Conservation (phyloP, 35 echinoderm and acorn worm species). For the Heliocidaris tuberculata region DNA sequence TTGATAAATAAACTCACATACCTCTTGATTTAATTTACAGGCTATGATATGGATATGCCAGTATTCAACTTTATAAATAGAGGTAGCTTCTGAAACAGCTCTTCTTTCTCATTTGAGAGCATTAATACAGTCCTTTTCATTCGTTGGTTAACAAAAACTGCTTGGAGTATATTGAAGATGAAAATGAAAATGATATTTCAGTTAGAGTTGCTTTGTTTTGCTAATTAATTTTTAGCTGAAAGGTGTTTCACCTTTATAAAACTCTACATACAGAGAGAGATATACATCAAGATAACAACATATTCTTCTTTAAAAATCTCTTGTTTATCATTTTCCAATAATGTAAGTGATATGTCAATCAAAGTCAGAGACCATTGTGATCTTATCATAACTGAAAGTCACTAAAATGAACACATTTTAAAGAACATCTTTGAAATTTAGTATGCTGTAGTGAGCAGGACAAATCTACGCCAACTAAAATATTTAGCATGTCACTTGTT, state of each 20-base stretch:
- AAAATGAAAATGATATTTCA: no score
- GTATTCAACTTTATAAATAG: not conserved
- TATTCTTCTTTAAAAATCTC: no score
- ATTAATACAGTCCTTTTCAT: no score
- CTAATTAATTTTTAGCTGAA: no score
- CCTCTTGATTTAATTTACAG: not conserved
- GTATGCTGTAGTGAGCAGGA: not conserved
- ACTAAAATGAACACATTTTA: not conserved
- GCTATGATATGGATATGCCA: not conserved
- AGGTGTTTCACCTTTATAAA: no score
- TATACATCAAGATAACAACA: no score
- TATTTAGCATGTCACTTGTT: not conserved
- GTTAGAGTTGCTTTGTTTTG: no score
- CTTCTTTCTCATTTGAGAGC: not conserved
- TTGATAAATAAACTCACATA: not conserved
- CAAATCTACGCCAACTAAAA: not conserved
- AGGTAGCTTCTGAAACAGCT: not conserved
- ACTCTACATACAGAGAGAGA: no score
- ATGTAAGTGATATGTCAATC: not conserved
- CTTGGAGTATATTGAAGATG: no score
- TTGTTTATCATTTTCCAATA: no score
- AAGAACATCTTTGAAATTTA: not conserved
- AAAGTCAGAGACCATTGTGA: not conserved
- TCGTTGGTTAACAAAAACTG: no score
- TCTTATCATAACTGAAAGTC: not conserved